Conservation (phyloP, 1,140 invertebrate genomes). For the Phortica variegata region DNA sequence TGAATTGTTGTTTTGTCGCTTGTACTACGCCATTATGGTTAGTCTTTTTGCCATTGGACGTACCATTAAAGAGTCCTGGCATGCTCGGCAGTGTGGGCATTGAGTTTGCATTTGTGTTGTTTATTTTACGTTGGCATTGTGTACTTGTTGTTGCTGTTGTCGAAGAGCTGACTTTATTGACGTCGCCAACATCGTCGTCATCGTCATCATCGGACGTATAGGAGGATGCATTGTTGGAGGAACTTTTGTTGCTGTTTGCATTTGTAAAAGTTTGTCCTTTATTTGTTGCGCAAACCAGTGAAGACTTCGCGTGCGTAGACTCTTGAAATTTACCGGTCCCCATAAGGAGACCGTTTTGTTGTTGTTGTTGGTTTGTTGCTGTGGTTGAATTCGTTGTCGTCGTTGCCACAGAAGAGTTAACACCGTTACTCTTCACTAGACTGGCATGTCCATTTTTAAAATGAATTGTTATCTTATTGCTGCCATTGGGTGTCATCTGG, state of each 20-base stretch:
- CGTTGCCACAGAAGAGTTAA: background rate
- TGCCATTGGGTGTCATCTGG: too few relatives aligned
- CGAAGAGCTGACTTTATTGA: constrained; percentile 1
- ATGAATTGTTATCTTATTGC: constrained; percentile 15
- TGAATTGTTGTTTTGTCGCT: constrained; percentile 32
- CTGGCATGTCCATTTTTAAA: constrained; percentile 10
- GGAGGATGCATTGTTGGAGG: constrained; percentile 30
- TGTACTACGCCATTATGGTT: constrained; percentile 20
- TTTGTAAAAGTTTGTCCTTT: constrained; percentile 30
- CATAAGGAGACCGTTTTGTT: constrained; percentile 31
- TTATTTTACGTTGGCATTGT: background rate
- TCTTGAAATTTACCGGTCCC: constrained; percentile 44
- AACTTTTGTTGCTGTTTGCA: constrained; percentile 50
- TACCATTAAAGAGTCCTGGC: constrained; percentile 30
- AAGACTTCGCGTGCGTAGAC: constrained; percentile 30
- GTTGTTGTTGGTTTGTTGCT: constrained; percentile 21
- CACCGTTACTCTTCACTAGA: background rate
- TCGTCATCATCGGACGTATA: constrained; percentile 31
- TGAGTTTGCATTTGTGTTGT: constrained; percentile 18
- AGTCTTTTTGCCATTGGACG: constrained; percentile 25
- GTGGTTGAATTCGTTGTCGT: constrained; percentile 28
- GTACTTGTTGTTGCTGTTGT: background rate
- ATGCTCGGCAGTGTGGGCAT: constrained; percentile 24
- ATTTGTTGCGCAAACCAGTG: constrained; percentile 29
- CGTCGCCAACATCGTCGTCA: constrained; percentile 24